Conservation (phyloP, 2,888 invertebrate genomes). For the Agonum fuliginosum region DNA sequence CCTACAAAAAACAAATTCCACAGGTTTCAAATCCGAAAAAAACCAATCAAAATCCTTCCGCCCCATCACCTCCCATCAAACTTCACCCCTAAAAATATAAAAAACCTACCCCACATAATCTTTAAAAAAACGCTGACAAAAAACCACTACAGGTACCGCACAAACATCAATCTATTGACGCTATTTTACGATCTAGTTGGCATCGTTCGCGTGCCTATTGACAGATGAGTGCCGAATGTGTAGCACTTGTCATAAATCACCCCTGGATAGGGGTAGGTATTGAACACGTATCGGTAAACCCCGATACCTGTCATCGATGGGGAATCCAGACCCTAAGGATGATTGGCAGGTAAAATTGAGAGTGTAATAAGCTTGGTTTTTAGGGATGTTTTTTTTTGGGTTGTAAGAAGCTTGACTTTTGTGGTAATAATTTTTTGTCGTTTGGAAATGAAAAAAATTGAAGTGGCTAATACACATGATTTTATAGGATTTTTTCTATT, state of each 20-base stretch:
- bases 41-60: slow-evolving; percentile 36
- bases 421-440: too few species aligned
- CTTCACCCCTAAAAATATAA: slow-evolving; percentile 3
- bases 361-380: neutral
- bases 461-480: too few species aligned
- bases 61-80: slow-evolving; percentile 40
- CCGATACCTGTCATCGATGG: slow-evolving; percentile 29
- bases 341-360: neutral
- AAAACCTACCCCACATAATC: slow-evolving; percentile 28
- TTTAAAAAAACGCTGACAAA: neutral
- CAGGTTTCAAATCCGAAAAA: slow-evolving; percentile 37
- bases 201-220: slow-evolving; percentile 10
- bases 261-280: slow-evolving; percentile 3
- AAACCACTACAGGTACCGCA: slow-evolving; percentile 20
- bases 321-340: neutral
- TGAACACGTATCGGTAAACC: neutral
- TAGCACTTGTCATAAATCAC: slow-evolving; percentile 23
- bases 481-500: too few species aligned
- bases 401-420: neutral
- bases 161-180: slow-evolving; percentile 30
- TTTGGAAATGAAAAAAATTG: too few species aligned
- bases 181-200: slow-evolving; percentile 16
- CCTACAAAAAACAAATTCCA: slow-evolving; percentile 21
- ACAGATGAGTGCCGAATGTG: slow-evolving; percentile 21
- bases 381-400: neutral